phyloP scores from a whole-genome alignment of 1,140 invertebrate species.

The Drosophila neocordata region DNA sequence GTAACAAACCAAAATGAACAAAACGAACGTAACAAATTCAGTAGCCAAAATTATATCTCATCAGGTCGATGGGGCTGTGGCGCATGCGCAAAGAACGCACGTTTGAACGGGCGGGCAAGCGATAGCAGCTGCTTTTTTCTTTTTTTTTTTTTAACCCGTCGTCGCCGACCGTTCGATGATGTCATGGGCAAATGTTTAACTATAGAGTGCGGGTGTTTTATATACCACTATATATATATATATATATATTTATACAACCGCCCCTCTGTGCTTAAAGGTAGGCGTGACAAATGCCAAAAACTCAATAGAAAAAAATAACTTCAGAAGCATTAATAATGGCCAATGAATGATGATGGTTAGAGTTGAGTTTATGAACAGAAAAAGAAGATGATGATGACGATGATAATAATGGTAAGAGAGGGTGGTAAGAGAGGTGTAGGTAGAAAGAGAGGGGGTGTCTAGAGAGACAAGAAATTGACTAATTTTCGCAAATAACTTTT shows the following conservation, averaged over 20 bases:
- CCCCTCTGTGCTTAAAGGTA: conserved; percentile 19
- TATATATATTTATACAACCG: conserved; percentile 3
- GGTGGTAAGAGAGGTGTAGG: not conserved
- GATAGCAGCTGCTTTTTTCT: conserved; percentile 46
- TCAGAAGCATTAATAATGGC: conserved; percentile 55
- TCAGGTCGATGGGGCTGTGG: conserved; percentile 55
- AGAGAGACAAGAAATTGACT: conserved; percentile 54
- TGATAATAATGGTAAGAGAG: conserved; percentile 23
- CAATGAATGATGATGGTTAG: conserved; percentile 20
- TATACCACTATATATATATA: not conserved
- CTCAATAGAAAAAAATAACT: conserved; percentile 12
- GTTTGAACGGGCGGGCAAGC: not conserved
- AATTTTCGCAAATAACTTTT: conserved; percentile 77
- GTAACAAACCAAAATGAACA: not conserved
- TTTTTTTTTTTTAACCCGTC: too few relatives aligned
- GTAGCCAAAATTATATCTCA: conserved; percentile 39
- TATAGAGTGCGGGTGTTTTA: conserved; percentile 50
- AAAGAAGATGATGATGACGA: conserved; percentile 34
- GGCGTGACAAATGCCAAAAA: conserved; percentile 52
- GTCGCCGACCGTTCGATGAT: conserved; percentile 42
- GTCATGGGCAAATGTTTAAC: conserved; percentile 51
- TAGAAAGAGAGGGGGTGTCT: conserved; percentile 5
- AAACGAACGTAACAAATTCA: not conserved
- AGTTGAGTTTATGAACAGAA: not conserved
- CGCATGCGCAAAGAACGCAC: conserved; percentile 66